Base-by-base conservation (phyloP, 2,888 invertebrate species). In the Entomobrya multifasciata region DNA sequence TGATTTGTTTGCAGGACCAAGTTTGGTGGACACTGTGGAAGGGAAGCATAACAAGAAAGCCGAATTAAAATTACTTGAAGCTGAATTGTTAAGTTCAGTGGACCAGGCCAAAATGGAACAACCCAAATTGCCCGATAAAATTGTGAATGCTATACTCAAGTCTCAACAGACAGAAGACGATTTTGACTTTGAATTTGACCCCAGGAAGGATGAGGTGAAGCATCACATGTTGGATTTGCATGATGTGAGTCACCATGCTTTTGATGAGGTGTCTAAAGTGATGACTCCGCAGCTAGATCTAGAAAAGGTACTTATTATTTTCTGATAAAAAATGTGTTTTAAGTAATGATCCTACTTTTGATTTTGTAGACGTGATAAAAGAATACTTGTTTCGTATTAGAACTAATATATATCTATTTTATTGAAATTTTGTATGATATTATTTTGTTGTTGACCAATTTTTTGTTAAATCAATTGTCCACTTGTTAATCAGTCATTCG, bases 31-130 rank as follows among this genome's bases (percentile, higher is more conserved):
- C 11, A 94, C 94, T 87, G 8, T 36, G 36, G 90, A 91, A 17
- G 92, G 74, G 49, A 49, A 41, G 11, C 41, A n/a, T 2, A 55
- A 57, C 11, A 27, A 41, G 15, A 17, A 95, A 92, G 94, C 95
- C 6, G 97, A 97, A 92, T 92, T 97, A 1, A 96, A 96, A 92
- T 94, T 95, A 91, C 93, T 97, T 57, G 97, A 96, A 92, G 94
- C 95, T 91, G 96, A 97, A 92, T 92, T 97, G 13, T 94, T 97
- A 0, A 82, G 62, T 17, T 62, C 62, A 13, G 82, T 74, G 15
- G 94, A 94, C 15, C 93, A 94, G 25, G 57, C 92, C 92, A 44
- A 92, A 92, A 25, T 89, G 70, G 65, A 83, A 81, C 57, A 86
- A 20, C 81, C 84, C 47, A 86, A 82, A 44, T n/a, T 78, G 36